Percentiles rank a stretch among this genome's conserved stretches.
Evolutionary conservation across 1,140 invertebrate species (phyloP).

Genomic region (Drosophila sucinea): DNA sequence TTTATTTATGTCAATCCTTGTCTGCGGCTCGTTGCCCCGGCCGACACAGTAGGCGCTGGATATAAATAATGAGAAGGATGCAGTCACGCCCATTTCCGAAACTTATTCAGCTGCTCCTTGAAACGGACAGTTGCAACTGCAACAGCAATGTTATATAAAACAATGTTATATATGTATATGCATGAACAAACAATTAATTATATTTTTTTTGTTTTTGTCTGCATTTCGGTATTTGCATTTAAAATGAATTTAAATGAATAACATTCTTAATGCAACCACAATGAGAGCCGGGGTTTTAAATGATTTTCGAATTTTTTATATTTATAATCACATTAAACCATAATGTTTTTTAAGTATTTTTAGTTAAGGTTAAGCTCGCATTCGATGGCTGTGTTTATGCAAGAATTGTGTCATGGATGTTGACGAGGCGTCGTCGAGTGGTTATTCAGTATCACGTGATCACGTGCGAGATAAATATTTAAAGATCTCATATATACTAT

Average conservation of each 20-base stretch:
- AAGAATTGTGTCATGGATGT: constrained; percentile 17
- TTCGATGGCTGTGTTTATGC: background rate
- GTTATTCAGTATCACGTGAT: constrained; percentile 8
- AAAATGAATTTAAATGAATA: constrained; percentile 64
- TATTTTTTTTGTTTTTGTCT: constrained; percentile 30
- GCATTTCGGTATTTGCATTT: constrained; percentile 39
- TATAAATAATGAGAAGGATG: constrained; percentile 67
- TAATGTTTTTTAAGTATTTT: constrained; percentile 35
- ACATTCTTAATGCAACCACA: constrained; percentile 71
- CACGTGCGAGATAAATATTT: constrained; percentile 42
- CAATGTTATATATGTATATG: no score
- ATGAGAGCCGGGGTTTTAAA: constrained; percentile 58
- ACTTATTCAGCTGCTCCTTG: constrained; percentile 9
- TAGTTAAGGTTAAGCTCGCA: constrained; percentile 11
- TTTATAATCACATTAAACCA: constrained; percentile 36
- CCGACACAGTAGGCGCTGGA: constrained; percentile 48
- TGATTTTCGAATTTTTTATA: constrained; percentile 57
- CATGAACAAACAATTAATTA: constrained; percentile 67
- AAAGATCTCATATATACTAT: constrained; percentile 14
- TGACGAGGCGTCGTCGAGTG: no score
- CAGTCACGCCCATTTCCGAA: constrained; percentile 52
- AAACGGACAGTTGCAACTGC: constrained; percentile 1
- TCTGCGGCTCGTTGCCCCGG: constrained; percentile 29
- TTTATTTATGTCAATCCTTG: constrained; percentile 77
- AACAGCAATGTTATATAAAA: constrained; percentile 39